Percentiles rank a stretch among this genome's conserved stretches.
Conservation (phyloP, 2,888 invertebrate genomes). For the Portevinia maculata region DNA sequence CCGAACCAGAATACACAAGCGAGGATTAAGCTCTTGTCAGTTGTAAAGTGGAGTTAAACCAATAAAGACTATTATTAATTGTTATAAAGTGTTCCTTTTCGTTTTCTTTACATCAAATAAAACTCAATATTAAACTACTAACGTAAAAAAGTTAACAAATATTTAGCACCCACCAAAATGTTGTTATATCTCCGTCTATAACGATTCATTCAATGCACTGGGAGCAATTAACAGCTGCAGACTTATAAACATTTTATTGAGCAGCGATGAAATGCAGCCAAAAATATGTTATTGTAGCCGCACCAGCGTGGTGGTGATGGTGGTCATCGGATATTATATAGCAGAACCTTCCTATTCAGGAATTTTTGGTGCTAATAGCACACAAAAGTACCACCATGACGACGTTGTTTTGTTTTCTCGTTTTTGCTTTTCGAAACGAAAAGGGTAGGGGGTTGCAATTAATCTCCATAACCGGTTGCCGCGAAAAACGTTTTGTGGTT, state of each 20-base stretch:
- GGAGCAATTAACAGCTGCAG: slow-evolving; percentile 54
- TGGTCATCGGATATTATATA: slow-evolving; percentile 33
- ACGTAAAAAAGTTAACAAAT: too few relatives aligned
- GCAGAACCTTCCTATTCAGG: slow-evolving; percentile 44
- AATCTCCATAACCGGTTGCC: slow-evolving; percentile 74
- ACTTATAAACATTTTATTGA: slow-evolving; percentile 45
- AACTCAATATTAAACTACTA: too few relatives aligned
- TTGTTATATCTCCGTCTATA: background rate
- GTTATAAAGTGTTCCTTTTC: too few relatives aligned
- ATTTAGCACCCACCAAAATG: too few relatives aligned
- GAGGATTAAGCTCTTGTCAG: too few relatives aligned
- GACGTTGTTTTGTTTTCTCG: slow-evolving; percentile 14
- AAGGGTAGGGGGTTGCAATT: slow-evolving; percentile 55
- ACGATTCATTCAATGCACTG: slow-evolving; percentile 25
- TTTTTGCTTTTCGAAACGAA: background rate
- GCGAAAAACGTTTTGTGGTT: slow-evolving; percentile 74
- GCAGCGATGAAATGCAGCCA: slow-evolving; percentile 69
- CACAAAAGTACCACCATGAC: slow-evolving; percentile 53
- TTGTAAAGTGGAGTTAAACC: too few relatives aligned
- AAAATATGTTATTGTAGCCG: slow-evolving; percentile 67
- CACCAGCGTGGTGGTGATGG: slow-evolving; percentile 48
- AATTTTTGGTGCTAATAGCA: slow-evolving; percentile 59
- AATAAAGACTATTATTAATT: too few relatives aligned
- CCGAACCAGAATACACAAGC: too few relatives aligned
- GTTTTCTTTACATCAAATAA: too few relatives aligned